A percentile compares a stretch with the other conserved stretches of the same genome.
Conservation (phyloP, 1,140 invertebrate genomes). For the Papilio xuthus region DNA sequence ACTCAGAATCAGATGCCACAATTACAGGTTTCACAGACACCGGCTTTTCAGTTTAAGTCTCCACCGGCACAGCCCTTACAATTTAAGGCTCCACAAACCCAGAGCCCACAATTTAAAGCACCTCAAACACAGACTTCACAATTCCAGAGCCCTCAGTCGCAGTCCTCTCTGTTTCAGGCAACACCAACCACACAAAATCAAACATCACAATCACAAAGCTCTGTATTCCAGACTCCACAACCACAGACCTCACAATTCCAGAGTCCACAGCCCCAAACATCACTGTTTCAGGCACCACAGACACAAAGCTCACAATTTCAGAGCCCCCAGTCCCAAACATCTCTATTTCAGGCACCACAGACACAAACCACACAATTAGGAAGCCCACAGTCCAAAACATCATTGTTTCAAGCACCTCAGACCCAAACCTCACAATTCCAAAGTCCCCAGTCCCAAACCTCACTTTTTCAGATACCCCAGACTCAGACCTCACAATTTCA, state of each 20-base stretch:
- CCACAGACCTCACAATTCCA: constrained; percentile 10
- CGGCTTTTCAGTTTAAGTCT: neutral
- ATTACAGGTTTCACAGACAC: constrained; percentile 8
- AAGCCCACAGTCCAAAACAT: constrained; percentile 11
- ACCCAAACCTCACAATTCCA: neutral
- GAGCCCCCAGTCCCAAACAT: neutral
- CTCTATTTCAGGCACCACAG: constrained; percentile 2
- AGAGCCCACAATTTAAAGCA: constrained; percentile 12
- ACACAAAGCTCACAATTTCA: constrained; percentile 3
- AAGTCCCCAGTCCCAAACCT: neutral
- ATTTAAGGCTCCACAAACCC: constrained; percentile 7
- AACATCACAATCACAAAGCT: constrained; percentile 1
- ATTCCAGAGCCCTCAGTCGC: neutral
- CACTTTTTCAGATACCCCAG: neutral
- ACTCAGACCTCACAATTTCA: neutral
- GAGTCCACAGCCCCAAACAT: neutral
- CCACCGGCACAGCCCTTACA: neutral
- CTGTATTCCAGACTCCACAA: neutral
- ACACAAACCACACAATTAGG: neutral
- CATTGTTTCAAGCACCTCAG: neutral
- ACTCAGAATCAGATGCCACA: constrained; percentile 30
- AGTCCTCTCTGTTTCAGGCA: neutral
- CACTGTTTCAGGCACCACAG: constrained; percentile 1
- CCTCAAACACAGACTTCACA: neutral
- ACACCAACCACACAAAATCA: neutral